phyloP scores from a whole-genome alignment of 2,797 vertebrate species.

The Tinamus major region DNA sequence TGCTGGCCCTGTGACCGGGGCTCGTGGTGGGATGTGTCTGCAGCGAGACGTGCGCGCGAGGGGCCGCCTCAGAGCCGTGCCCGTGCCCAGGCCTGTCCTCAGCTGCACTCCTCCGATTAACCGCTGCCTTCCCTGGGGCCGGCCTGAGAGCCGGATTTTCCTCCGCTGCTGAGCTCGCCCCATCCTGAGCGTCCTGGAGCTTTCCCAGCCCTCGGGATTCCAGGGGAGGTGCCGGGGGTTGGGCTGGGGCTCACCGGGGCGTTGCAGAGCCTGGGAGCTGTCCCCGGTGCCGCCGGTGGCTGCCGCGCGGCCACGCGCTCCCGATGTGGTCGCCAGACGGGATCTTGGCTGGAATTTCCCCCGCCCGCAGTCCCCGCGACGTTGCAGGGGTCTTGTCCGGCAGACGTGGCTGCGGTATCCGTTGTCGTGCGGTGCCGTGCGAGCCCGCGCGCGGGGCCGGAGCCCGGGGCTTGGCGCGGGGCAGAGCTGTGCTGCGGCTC shows the following conservation, averaged over 20 bases:
- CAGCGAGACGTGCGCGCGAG: too few relatives aligned
- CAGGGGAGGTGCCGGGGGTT: not conserved
- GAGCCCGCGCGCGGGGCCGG: too few relatives aligned
- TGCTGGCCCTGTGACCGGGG: not conserved
- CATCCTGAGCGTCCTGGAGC: too few relatives aligned
- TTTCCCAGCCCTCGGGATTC: not conserved
- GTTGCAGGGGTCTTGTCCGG: not conserved
- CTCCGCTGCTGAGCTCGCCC: too few relatives aligned
- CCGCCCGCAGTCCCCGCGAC: not conserved
- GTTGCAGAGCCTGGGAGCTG: not conserved
- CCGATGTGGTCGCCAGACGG: not conserved
- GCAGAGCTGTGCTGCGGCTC: not conserved
- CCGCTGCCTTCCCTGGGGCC: not conserved
- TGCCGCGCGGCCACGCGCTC: not conserved
- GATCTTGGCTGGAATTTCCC: not conserved
- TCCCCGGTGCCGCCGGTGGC: too few relatives aligned
- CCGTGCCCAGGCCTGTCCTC: not conserved
- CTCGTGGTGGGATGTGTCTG: not conserved
- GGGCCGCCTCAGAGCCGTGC: not conserved
- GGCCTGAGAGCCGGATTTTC: not conserved
- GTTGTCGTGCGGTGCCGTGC: too few relatives aligned
- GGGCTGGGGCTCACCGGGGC: not conserved
- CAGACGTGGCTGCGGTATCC: not conserved
- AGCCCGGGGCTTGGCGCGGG: rapidly evolving
- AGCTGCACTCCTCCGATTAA: not conserved